A percentile compares a stretch with the other conserved stretches of the same genome.
Evolutionary conservation across 2,113 vertebrate species (phyloP).

Genomic region (Oryctolagus cuniculus): mOryCun1.1 NC_091438.1:78595501-78596000

Average conservation of each 20-base stretch:
- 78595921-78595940: background rate
- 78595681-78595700: conserved; percentile 11
- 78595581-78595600: background rate
- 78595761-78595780: background rate
- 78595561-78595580: background rate
- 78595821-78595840: conserved; percentile 27
- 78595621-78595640: background rate
- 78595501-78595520: too few species aligned
- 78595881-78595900: background rate
- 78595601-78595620: background rate
- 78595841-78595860: conserved; percentile 7
- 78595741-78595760: background rate
- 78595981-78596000: background rate
- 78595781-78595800: background rate
- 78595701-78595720: background rate
- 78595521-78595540: background rate
- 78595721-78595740: background rate
- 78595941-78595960: background rate
- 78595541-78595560: background rate
- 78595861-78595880: background rate
- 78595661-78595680: background rate
- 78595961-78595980: conserved; percentile 20
- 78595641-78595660: background rate
- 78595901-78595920: background rate
- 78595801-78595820: background rate